Conservation (phyloP, 1,140 invertebrate genomes). For the Drosophila lini region DNA sequence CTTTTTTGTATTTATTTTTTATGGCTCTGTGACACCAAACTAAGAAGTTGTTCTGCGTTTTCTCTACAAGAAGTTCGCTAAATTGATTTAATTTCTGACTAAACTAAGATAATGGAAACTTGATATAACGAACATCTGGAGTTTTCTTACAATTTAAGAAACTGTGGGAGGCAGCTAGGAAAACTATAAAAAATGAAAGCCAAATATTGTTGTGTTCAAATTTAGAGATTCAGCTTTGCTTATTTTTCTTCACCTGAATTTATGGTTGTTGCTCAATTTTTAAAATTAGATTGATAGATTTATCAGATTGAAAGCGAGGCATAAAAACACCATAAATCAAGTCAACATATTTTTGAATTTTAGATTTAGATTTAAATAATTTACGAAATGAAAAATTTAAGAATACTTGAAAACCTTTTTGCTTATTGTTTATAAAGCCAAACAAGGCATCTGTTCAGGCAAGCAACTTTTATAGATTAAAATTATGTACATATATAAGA, state of each 20-base stretch:
- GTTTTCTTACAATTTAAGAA: background rate
- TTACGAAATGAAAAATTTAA: too few species aligned
- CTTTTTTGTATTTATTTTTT: constrained; percentile 9
- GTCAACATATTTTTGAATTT: too few species aligned
- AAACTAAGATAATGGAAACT: background rate
- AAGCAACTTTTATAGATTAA: constrained; percentile 21
- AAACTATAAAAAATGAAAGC: background rate
- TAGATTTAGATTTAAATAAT: too few species aligned
- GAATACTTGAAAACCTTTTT: background rate
- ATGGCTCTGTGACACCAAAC: constrained; percentile 35
- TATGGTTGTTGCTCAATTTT: background rate
- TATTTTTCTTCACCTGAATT: constrained; percentile 8
- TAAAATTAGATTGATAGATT: constrained; percentile 8
- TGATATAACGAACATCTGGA: background rate
- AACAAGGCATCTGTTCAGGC: constrained; percentile 12
- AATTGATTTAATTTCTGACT: background rate
- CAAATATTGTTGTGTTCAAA: background rate
- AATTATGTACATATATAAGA: constrained; percentile 9
- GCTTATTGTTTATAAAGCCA: constrained; percentile 13
- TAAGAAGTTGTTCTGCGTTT: constrained; percentile 8
- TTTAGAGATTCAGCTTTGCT: background rate
- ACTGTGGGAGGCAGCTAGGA: background rate
- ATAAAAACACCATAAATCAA: background rate
- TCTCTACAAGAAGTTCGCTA: background rate
- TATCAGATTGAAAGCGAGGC: background rate